A percentile compares a stretch with the other conserved stretches of the same genome.
These are phyloP conservation scores for Oscheius sp. DNA, from an alignment of 1,140 invertebrate genomes.

Conservation along the genomic window DNA sequence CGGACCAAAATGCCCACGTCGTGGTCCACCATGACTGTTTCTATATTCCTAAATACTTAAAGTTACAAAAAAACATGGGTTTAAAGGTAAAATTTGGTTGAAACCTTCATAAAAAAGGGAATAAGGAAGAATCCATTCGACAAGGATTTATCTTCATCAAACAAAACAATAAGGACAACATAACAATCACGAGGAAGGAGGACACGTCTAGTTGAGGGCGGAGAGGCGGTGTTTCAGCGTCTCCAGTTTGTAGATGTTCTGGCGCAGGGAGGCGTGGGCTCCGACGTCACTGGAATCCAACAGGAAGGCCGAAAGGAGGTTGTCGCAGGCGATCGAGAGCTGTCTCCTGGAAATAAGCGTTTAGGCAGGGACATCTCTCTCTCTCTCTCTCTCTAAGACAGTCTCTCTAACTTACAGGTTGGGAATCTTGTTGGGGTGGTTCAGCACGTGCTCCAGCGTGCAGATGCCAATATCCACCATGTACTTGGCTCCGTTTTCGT, in stretches of 20 bases:
- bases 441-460: not conserved
- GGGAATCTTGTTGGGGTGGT: not conserved
- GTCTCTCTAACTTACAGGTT: conserved; percentile 1
- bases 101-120: too few species aligned
- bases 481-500: not conserved
- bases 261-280: not conserved
- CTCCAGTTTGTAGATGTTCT: not conserved
- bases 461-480: not conserved
- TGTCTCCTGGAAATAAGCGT: not conserved
- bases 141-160: too few species aligned
- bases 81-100: too few species aligned
- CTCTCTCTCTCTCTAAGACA: too few species aligned
- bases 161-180: too few species aligned
- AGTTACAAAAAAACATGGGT: too few species aligned
- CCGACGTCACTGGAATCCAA: not conserved
- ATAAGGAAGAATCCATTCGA: too few species aligned
- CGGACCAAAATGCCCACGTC: too few species aligned
- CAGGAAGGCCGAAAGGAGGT: not conserved
- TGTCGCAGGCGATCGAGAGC: not conserved
- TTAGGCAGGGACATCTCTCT: too few species aligned
- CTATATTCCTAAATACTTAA: too few species aligned
- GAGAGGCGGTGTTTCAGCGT: not conserved
- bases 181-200: too few species aligned
- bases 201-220: not conserved
- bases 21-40: too few species aligned